These are phyloP conservation scores for Pomphorhynchus laevis DNA, from an alignment of 1,140 invertebrate genomes.

Conservation along the genomic window DNA sequence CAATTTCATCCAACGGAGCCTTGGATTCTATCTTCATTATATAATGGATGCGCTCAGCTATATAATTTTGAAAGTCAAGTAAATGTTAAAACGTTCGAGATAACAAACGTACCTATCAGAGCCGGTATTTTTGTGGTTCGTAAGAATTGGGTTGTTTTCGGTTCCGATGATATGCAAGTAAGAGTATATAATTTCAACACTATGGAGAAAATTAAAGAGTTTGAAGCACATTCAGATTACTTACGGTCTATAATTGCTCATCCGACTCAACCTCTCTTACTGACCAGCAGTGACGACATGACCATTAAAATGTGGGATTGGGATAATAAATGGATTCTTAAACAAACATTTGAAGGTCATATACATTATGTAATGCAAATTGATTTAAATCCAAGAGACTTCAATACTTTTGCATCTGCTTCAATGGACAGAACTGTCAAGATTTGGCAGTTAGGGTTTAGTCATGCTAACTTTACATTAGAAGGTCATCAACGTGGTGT, in stretches of 20 bases:
- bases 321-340: slow-evolving; percentile 83
- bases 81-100: slow-evolving; percentile 52
- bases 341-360: slow-evolving; percentile 51
- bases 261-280: slow-evolving; percentile 70
- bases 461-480: slow-evolving; percentile 78
- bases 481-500: slow-evolving; percentile 95
- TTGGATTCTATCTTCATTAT: slow-evolving; percentile 84
- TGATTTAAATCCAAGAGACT: slow-evolving; percentile 96
- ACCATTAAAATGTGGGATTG: slow-evolving; percentile 97
- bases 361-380: slow-evolving; percentile 99
- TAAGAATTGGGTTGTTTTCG: slow-evolving; percentile 92
- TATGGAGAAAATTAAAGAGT: slow-evolving; percentile 58
- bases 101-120: slow-evolving; percentile 54
- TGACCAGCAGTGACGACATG: slow-evolving; percentile 94
- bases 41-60: slow-evolving; percentile 91
- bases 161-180: slow-evolving; percentile 40
- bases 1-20: slow-evolving; percentile 83
- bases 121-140: slow-evolving; percentile 69
- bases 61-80: slow-evolving; percentile 82
- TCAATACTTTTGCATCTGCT: slow-evolving; percentile 96
- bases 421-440: slow-evolving; percentile 79
- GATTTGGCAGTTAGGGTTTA: slow-evolving; percentile 81
- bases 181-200: slow-evolving; percentile 96
- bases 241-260: slow-evolving; percentile 74
- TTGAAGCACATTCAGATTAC: slow-evolving; percentile 94